Conservation (phyloP, 2,888 invertebrate species). For the Keiferia lycopersicella region DNA sequence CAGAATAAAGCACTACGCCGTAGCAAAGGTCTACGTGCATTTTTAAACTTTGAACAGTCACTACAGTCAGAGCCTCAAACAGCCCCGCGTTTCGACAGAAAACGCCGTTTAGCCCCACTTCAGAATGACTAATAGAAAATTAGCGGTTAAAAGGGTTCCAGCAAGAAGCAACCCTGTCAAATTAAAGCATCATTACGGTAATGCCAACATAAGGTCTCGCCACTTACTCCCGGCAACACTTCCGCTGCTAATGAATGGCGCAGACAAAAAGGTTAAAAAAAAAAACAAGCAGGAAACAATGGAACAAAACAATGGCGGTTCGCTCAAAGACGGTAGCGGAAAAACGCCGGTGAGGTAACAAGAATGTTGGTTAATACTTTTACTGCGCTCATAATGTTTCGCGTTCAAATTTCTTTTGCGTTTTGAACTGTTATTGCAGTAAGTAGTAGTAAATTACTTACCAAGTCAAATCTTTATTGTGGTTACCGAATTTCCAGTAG, state of each 20-base stretch:
- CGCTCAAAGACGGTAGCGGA: conserved; percentile 45
- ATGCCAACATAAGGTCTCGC: conserved; percentile 21
- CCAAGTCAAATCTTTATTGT: no score
- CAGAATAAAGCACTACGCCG: neutral
- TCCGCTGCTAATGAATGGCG: conserved; percentile 46
- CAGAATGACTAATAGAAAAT: conserved; percentile 17
- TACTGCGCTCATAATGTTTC: no score
- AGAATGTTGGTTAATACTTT: conserved; percentile 30
- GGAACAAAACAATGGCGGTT: conserved; percentile 45
- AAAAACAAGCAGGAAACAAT: conserved; percentile 49
- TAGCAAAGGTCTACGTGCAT: neutral
- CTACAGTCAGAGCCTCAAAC: neutral
- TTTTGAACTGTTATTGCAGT: no score
- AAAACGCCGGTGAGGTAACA: conserved; percentile 31
- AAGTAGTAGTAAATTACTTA: no score
- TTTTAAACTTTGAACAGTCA: neutral
- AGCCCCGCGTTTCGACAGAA: neutral
- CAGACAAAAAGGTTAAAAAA: conserved; percentile 47
- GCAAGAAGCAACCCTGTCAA: conserved; percentile 17
- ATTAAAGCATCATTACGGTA: conserved; percentile 22
- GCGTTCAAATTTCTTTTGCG: no score
- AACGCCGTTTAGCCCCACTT: neutral
- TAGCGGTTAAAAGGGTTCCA: conserved; percentile 20
- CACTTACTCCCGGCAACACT: conserved; percentile 30
- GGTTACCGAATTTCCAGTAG: no score